Base-by-base conservation (phyloP, 2,888 invertebrate genomes). In the Aphidoletes aphidimyza region DNA sequence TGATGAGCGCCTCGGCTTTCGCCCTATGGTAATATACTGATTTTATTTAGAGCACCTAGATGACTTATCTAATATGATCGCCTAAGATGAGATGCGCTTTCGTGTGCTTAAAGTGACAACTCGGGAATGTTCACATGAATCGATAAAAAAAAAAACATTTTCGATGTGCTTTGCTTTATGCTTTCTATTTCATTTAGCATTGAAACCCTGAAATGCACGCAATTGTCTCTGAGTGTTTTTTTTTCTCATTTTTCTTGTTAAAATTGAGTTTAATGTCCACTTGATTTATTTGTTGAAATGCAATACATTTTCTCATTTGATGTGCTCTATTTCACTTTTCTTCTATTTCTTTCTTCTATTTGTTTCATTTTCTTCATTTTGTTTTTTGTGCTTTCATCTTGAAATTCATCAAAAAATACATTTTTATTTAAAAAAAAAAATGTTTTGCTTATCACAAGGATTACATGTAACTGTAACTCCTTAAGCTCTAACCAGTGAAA, bases 251-350 rank as follows among this genome's bases (percentile, higher is more conserved):
- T 19, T 47, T 47, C 2, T 47, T 47, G 9, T 47, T 47, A 47
- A 47, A 8, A 47, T 17, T 17, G 17, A 47, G 11, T 39, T 39
- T n/a, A n/a, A 11, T 39, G 39, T 39, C 39, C 11, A 39, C 11
- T 39, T 39, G 5, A 39, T 17, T 47, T 17, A 47, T 14, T 47
- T 54, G 54, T 54, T 54, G 54, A 54, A 54, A 54, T 54, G 54
- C 54, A 54, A 54, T 54, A 54, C 54, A 54, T n/a, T 54, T 54
- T 54, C 54, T 22, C 22, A 54, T 54, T 54, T 54, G 22, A 54
- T 54, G 54, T 22, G 22, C 14, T 3, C 2, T 22, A n/a, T 22
- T 11, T 54, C 22, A 22, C 54, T 22, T n/a, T 22, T 2, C 22
- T 22, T 14, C 22, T 22, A 6, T 22, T 47, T 2, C 3, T 47